Conservation (phyloP, 2,888 invertebrate species). For the Drosophila neotestacea region DNA sequence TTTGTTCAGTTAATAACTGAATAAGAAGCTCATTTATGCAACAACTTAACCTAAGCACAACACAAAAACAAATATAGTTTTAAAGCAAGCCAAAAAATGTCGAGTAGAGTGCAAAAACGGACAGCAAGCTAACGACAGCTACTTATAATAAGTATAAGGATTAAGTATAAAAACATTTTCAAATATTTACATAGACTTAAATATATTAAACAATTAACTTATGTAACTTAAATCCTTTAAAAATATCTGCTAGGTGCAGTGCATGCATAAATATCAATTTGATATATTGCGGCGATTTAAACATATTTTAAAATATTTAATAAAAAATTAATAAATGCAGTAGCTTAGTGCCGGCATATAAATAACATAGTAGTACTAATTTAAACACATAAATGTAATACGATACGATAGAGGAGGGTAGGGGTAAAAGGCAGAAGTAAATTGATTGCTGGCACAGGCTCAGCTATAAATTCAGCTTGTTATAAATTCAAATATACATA, state of each 20-base stretch:
- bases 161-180: not conserved
- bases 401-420: constrained; percentile 19
- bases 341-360: constrained; percentile 53
- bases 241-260: constrained; percentile 19
- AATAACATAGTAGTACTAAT: constrained; percentile 55
- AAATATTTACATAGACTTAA: constrained; percentile 1
- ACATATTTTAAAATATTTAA: constrained; percentile 34
- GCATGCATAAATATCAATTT: constrained; percentile 41
- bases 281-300: constrained; percentile 37
- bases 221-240: constrained; percentile 18
- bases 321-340: constrained; percentile 43
- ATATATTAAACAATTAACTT: constrained; percentile 6
- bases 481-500: constrained; percentile 76
- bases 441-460: constrained; percentile 55
- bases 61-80: constrained; percentile 31
- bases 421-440: constrained; percentile 14
- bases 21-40: constrained; percentile 80
- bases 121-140: constrained; percentile 16
- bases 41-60: constrained; percentile 81
- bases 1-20: constrained; percentile 4
- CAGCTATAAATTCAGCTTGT: constrained; percentile 67
- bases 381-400: constrained; percentile 40
- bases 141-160: not conserved
- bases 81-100: constrained; percentile 11
- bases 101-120: constrained; percentile 24